Evolutionary conservation across 2,797 vertebrate genomes (phyloP).

Genomic region (Pyrrhura leucotis): DNA sequence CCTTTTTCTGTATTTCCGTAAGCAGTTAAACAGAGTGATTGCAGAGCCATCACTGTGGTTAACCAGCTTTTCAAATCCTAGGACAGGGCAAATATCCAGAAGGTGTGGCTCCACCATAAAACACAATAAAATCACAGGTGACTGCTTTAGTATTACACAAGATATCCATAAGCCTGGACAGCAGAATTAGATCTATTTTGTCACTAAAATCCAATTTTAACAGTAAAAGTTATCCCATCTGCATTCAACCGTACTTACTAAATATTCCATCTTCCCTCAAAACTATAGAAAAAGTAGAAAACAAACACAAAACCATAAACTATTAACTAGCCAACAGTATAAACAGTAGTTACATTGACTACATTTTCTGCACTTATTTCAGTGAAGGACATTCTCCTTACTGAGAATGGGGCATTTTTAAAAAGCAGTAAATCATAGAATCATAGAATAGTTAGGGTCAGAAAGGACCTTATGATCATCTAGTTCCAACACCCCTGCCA

Average conservation of each 20-base stretch:
- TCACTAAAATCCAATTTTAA: background rate
- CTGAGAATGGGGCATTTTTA: background rate
- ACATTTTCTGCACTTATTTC: background rate
- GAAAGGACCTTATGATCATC: no score
- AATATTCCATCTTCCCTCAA: background rate
- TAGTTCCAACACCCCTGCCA: no score
- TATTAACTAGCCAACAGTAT: background rate
- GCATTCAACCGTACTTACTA: background rate
- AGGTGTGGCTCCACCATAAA: background rate
- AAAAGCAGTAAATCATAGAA: background rate
- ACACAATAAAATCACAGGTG: background rate
- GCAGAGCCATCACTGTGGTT: background rate
- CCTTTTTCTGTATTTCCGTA: background rate
- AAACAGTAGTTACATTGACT: background rate
- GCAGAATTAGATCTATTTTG: background rate
- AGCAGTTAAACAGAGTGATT: background rate
- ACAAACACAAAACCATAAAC: background rate
- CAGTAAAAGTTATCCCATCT: background rate
- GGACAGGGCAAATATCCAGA: background rate
- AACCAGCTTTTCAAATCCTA: background rate
- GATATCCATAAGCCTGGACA: background rate
- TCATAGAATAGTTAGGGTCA: no score
- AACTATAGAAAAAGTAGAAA: background rate
- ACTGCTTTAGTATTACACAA: background rate
- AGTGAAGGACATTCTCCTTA: background rate